Conservation (phyloP, 30 jellyfish, hydroid and myxozoan genomes). For the Hydractinia echinata region DNA sequence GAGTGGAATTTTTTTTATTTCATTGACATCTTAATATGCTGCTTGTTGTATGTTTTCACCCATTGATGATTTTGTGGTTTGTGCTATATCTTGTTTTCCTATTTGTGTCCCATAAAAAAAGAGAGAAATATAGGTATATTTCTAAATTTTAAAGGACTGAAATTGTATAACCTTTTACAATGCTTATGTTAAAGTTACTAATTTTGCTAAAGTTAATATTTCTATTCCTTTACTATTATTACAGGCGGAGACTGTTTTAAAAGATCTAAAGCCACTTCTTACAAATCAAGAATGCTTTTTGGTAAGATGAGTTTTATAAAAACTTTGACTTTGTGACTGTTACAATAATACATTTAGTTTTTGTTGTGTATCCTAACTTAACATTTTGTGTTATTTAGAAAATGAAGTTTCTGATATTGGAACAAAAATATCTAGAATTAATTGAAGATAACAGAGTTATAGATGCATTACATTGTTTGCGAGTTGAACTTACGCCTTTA, state of each 20-base stretch:
- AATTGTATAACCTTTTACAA: too few species aligned
- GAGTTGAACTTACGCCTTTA: slow-evolving; percentile 85
- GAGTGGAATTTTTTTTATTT: too few species aligned
- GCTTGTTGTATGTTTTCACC: too few species aligned
- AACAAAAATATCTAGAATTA: slow-evolving; percentile 78
- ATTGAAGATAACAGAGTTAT: slow-evolving; percentile 78
- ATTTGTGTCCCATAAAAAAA: too few species aligned
- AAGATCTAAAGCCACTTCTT: slow-evolving; percentile 74
- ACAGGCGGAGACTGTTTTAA: slow-evolving; percentile 75
- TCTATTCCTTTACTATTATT: background rate
- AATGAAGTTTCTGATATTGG: slow-evolving; percentile 76
- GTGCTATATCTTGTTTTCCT: too few species aligned
- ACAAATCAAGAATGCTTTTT: slow-evolving; percentile 39
- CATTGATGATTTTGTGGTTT: too few species aligned
- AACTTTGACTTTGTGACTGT: background rate
- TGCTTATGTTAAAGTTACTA: too few species aligned
- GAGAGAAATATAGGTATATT: too few species aligned
- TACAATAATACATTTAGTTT: background rate
- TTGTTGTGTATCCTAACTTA: background rate
- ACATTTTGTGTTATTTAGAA: slow-evolving; percentile 36
- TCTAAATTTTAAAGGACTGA: too few species aligned
- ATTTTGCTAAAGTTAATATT: too few species aligned
- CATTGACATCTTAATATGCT: too few species aligned
- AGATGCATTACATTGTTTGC: slow-evolving; percentile 88
- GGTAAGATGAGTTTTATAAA: slow-evolving; percentile 35